phyloP scores from a whole-genome alignment of 2,797 vertebrate species.

The Crocidura indochinensis region DNA sequence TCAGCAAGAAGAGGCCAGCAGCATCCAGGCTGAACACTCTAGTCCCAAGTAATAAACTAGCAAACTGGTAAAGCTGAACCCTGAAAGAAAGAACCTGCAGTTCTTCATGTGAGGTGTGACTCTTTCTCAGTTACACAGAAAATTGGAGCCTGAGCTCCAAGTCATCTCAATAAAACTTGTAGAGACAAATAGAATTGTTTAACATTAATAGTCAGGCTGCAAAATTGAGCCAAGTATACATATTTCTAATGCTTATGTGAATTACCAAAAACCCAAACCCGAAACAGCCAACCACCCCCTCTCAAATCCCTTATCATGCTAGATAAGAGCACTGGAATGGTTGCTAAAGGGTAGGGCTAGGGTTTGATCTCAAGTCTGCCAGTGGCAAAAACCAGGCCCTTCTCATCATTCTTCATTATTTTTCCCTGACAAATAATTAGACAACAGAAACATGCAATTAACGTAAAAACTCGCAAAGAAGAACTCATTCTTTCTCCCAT shows the following conservation, averaged over 20 bases:
- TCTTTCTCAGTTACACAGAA: background rate
- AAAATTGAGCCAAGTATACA: background rate
- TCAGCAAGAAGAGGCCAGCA: slow-evolving; percentile 1
- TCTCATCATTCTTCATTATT: slow-evolving; percentile 44
- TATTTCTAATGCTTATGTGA: slow-evolving; percentile 34
- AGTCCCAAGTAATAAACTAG: background rate
- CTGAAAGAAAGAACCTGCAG: background rate
- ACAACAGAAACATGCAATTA: slow-evolving; percentile 66
- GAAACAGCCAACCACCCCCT: no score
- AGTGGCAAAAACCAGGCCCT: slow-evolving; percentile 11
- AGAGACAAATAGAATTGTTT: background rate
- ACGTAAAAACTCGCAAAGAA: slow-evolving; percentile 53
- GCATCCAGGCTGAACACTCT: slow-evolving; percentile 19
- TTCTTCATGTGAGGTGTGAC: background rate
- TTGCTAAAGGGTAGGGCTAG: slow-evolving; percentile 9
- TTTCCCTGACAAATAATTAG: slow-evolving; percentile 72
- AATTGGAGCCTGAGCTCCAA: background rate
- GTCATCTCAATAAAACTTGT: background rate
- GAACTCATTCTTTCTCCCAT: slow-evolving; percentile 23
- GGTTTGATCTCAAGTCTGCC: background rate
- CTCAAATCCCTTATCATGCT: background rate
- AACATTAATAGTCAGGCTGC: slow-evolving; percentile 43
- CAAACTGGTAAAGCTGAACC: background rate
- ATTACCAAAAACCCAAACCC: background rate
- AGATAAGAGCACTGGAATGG: slow-evolving; percentile 36